Evolutionary conservation across 2,888 invertebrate genomes (phyloP).

Genomic region (Petrolisthes manimaculis): DNA sequence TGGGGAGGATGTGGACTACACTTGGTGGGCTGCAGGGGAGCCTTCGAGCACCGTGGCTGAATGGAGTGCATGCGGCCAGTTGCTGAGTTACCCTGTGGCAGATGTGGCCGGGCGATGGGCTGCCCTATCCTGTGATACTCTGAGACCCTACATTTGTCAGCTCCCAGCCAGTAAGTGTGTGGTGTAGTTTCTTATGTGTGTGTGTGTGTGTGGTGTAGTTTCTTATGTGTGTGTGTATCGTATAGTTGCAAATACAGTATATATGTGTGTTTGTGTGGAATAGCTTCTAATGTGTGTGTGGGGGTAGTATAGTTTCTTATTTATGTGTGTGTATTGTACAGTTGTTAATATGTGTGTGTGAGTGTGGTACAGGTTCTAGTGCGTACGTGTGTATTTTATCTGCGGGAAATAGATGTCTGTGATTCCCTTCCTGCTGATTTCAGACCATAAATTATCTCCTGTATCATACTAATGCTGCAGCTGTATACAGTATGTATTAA

Average conservation of each 20-base stretch:
- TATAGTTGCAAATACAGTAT: too few species aligned
- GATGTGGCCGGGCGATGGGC: background rate
- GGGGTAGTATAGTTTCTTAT: background rate
- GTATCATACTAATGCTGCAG: too few species aligned
- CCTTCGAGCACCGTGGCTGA: background rate
- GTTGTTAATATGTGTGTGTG: background rate
- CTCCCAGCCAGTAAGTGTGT: background rate
- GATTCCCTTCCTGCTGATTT: too few species aligned
- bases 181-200: background rate
- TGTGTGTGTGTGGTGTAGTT: background rate
- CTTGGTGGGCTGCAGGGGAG: background rate
- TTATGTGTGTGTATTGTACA: background rate
- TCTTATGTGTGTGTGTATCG: background rate
- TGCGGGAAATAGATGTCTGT: too few species aligned
- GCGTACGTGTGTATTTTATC: too few species aligned
- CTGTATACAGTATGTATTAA: too few species aligned
- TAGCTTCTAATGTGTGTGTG: background rate
- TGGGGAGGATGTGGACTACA: background rate
- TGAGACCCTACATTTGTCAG: background rate
- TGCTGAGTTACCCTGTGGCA: background rate
- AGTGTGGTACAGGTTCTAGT: background rate
- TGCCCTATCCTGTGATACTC: background rate
- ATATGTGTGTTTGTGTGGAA: background rate
- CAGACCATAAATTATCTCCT: too few species aligned
- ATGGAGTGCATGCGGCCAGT: background rate